Percentiles rank a stretch among this genome's conserved stretches.
Evolutionary conservation across 2,113 vertebrate species (phyloP).

Genomic region (Penelope pileata): DNA sequence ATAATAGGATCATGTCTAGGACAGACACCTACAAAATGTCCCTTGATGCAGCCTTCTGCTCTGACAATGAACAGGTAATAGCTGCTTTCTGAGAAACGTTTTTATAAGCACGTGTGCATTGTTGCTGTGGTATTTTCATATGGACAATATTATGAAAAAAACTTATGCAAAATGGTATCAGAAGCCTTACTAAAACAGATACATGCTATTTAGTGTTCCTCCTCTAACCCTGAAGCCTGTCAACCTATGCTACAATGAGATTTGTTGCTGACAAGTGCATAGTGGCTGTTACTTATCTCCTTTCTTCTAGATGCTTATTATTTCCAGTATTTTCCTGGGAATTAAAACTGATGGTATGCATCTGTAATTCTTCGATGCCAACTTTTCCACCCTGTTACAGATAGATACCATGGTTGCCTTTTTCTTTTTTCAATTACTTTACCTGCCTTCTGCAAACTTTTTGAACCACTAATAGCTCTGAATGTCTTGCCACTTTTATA

Average conservation of each 20-base stretch:
- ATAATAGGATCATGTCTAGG: not conserved
- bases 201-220: not conserved
- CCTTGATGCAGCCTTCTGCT: not conserved
- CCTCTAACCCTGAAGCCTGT: not conserved
- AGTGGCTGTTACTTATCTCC: not conserved
- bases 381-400: not conserved
- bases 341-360: not conserved
- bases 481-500: conserved; percentile 38
- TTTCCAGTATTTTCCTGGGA: not conserved
- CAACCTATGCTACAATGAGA: not conserved
- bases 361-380: not conserved
- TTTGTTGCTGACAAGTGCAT: not conserved
- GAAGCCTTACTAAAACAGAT: not conserved
- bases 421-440: conserved; percentile 10
- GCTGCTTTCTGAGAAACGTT: not conserved
- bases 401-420: not conserved
- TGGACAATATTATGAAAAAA: not conserved
- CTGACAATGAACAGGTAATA: not conserved
- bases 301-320: not conserved
- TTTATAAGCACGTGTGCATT: not conserved
- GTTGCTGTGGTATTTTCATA: not conserved
- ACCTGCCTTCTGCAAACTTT: not conserved
- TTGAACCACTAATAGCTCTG: conserved; percentile 5
- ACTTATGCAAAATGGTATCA: not conserved
- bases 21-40: not conserved